Base-by-base conservation (phyloP, 2,888 invertebrate species). In the Idaea aversata region DNA sequence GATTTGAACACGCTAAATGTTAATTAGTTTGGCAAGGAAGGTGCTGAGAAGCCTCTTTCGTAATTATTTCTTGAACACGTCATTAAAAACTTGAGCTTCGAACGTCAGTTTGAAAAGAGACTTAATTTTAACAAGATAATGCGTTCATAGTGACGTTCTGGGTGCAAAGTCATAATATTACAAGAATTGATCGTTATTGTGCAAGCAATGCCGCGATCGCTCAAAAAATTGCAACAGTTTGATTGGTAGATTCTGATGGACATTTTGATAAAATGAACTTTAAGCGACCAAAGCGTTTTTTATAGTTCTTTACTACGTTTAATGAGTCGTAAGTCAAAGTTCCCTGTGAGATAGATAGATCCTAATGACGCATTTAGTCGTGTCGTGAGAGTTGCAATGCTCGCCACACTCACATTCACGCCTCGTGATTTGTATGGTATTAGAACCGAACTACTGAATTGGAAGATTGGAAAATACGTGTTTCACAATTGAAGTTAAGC, bases 371-470 rank as follows among this genome's bases (percentile, higher is more conserved):
- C 71, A 74, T 71, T 71, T 70, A 77, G 75, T 72, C 75, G 75
- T 77, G 75, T 78, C 78, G 80, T 81, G 79, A 80, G 80, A 69
- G 65, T 60, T 80, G 83, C 85, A 84, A 84, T 83, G 87, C 85
- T 85, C 81, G 81, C 82, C 77, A 73, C 75, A 70, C 68, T 63
- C 70, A 69, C 79, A 72, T 84, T 79, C 84, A 80, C 78, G 84
- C 81, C 73, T 74, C 73, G 70, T 77, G 78, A 78, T 79, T 80
- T 74, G 75, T 72, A 73, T 70, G 67, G 65, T 61, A 68, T 69
- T 65, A 66, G 68, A 62, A 61, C 64, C 65, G 63, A 62, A 65
- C 70, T 67, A 69, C 69, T 65, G 67, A 70, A 74, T 70, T 63
- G 64, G 70, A 65, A 15, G 13, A 25, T 34, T 66, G 35, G 66